Percentiles rank a stretch among this genome's conserved stretches.
phyloP scores from a whole-genome alignment of 2,797 vertebrate genomes.

The Carapus acus region DNA sequence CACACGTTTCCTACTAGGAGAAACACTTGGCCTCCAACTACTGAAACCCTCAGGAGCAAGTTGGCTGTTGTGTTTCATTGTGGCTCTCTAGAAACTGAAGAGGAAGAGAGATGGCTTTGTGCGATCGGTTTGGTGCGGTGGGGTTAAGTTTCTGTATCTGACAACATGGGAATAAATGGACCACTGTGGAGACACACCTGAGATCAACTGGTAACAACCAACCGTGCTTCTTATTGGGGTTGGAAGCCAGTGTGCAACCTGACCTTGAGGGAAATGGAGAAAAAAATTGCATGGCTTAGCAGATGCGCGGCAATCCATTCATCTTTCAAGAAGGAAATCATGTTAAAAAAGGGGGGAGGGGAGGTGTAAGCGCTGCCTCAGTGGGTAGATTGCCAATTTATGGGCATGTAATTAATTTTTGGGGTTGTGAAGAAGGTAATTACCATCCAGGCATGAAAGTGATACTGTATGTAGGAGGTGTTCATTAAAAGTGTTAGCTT shows the following conservation, averaged over 20 bases:
- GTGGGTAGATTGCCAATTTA: slow-evolving; percentile 63
- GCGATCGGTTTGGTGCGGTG: slow-evolving; percentile 26
- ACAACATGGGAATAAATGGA: slow-evolving; percentile 38
- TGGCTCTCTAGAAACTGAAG: background rate
- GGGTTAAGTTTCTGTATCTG: slow-evolving; percentile 32
- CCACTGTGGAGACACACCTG: slow-evolving; percentile 41
- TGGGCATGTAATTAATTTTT: slow-evolving; percentile 64
- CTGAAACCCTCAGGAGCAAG: too few relatives aligned
- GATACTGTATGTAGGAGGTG: slow-evolving; percentile 48
- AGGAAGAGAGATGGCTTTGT: slow-evolving; percentile 30
- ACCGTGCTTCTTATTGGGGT: background rate
- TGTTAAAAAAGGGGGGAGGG: slow-evolving; percentile 47
- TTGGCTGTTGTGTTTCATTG: too few relatives aligned
- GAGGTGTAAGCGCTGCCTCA: slow-evolving; percentile 50
- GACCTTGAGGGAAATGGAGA: slow-evolving; percentile 54
- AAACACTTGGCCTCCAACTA: too few relatives aligned
- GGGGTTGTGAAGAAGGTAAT: slow-evolving; percentile 60
- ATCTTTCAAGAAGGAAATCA: slow-evolving; percentile 49
- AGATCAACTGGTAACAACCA: slow-evolving; percentile 33
- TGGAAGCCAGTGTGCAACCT: slow-evolving; percentile 35
- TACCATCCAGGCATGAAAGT: slow-evolving; percentile 62
- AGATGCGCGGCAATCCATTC: slow-evolving; percentile 42
- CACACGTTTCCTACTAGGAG: too few relatives aligned
- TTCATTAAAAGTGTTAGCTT: slow-evolving; percentile 42
- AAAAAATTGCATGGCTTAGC: slow-evolving; percentile 38